These are phyloP conservation scores for Eptatretus atami DNA, from an alignment of 2,797 vertebrate species.

Conservation along the genomic window DNA sequence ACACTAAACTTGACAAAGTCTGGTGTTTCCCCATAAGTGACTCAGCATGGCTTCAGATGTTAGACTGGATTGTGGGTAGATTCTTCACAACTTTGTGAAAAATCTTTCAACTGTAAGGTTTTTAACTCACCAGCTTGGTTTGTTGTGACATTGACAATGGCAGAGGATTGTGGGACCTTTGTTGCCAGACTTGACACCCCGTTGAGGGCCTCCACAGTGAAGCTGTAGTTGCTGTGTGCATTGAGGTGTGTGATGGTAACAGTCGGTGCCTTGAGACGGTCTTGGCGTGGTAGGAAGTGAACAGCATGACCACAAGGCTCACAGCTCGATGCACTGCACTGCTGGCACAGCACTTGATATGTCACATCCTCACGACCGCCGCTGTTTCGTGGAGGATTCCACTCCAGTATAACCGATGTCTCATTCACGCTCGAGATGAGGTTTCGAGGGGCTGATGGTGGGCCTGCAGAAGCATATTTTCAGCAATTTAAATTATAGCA, in stretches of 20 bases:
- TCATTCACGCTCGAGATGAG: constrained; percentile 96
- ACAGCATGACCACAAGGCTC: constrained; percentile 49
- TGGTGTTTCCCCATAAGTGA: too few species aligned
- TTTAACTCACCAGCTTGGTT: constrained; percentile 66
- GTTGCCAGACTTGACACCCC: constrained; percentile 42
- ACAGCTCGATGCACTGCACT: constrained; percentile 29
- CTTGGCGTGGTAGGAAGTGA: constrained; percentile 47
- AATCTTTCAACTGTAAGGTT: too few species aligned
- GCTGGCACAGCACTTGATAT: constrained; percentile 69
- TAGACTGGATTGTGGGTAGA: too few species aligned
- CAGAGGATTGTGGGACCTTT: constrained; percentile 36
- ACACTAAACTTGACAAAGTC: too few species aligned
- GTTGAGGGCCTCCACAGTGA: constrained; percentile 64
- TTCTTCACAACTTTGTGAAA: too few species aligned
- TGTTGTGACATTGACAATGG: constrained; percentile 60
- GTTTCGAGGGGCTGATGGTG: constrained; percentile 59
- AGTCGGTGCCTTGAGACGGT: constrained; percentile 49
- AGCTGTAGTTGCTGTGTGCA: constrained; percentile 92
- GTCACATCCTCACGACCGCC: constrained; percentile 59
- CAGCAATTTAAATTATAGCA: too few species aligned
- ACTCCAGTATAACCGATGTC: constrained; percentile 87
- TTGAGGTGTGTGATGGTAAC: constrained; percentile 66
- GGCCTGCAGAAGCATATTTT: constrained; percentile 19
- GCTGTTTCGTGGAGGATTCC: constrained; percentile 69
- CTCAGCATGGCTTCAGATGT: too few species aligned